Base-by-base conservation (phyloP, 1,140 invertebrate species). In the Drosophila rufa region DNA sequence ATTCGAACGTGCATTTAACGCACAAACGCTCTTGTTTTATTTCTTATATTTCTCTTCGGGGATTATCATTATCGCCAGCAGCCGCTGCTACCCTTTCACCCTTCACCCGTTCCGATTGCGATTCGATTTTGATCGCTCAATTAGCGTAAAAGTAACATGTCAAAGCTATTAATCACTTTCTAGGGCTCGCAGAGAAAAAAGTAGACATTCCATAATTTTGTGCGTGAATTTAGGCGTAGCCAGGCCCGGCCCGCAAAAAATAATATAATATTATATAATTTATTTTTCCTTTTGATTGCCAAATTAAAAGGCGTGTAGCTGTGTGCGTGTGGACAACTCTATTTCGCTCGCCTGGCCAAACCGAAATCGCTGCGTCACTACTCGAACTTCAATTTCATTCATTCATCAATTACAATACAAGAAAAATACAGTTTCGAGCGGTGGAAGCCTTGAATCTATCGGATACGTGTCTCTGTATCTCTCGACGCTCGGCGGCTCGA, bases 121-220 rank as follows among this genome's bases (percentile, higher is more conserved):
- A 85, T 78, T 89, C 62, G 80, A 89, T 91, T 90, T 91, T 90
- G 85, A 90, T 90, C 86, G 86, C 85, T 90, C 85, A 90, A 90
- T 90, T 90, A 90, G 85, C 82, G 86, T 90, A 89, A 89, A 89
- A 89, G 85, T 85, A 89, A 90, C 85, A 90, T 90, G 85, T 90
- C 85, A 90, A 90, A 90, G 47, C 85, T 66, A 90, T 90, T 90
- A 90, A 90, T 90, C 85, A 90, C 85, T 90, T 90, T 75, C 69
- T 56, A 57, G 22, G 46, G 67, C 68, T 36, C 14, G 0, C 33
- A 9, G 33, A 15, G 30, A 3, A 40, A 19, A 46, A 68, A 71
- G 47, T 36, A 69, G 46, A 57, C 65, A 73, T 51, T 77, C 43
- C 64, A 36, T 59, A 56, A 17, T 66, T 42, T 57, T 70, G 82